Evolutionary conservation across 2,113 vertebrate genomes (phyloP).

Genomic region (Machaerirhynchus nigripectus): DNA sequence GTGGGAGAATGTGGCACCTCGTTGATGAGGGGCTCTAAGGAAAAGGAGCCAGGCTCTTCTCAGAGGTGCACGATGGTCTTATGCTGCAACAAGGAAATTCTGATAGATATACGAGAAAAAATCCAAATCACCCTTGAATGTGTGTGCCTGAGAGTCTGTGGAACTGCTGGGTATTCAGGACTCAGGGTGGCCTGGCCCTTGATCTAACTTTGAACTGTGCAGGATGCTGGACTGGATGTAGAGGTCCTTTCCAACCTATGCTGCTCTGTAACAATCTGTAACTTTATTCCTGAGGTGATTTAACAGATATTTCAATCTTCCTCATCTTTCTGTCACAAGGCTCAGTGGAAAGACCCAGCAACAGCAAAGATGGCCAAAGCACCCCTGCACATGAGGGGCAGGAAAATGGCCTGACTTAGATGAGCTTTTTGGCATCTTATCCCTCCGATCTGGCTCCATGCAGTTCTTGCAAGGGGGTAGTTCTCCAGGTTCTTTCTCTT

Average conservation of each 20-base stretch:
- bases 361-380: neutral
- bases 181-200: no score
- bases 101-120: neutral
- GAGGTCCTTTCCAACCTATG: neutral
- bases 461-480: neutral
- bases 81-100: neutral
- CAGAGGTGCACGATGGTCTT: accelerated
- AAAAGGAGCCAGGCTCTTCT: neutral
- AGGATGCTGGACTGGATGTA: neutral
- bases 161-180: neutral
- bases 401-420: neutral
- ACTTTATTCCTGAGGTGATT: neutral
- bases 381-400: neutral
- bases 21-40: accelerated
- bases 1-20: neutral
- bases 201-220: neutral
- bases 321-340: neutral
- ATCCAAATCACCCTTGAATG: neutral
- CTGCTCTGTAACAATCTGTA: neutral
- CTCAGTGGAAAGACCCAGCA: neutral
- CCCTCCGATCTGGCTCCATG: neutral
- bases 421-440: neutral
- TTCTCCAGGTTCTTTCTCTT: neutral
- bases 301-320: neutral
- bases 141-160: neutral